Evolutionary conservation across 2,888 invertebrate genomes (phyloP).

Genomic region (Ctena decussata): DNA sequence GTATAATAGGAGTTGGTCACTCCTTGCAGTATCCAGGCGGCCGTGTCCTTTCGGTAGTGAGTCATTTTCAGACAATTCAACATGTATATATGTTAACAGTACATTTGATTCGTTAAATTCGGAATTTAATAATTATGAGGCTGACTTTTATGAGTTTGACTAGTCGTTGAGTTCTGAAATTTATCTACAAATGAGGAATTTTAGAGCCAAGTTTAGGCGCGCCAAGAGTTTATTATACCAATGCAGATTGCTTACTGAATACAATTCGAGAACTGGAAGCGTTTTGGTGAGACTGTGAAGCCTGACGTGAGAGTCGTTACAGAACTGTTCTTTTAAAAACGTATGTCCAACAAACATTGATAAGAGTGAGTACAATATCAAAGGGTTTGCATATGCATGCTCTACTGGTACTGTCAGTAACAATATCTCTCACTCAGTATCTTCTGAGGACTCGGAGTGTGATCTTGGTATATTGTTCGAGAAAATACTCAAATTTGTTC

Average conservation of each 20-base stretch:
- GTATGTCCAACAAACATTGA: no score
- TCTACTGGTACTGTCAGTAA: no score
- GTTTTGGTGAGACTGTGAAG: background rate
- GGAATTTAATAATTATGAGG: background rate
- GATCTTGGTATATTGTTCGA: no score
- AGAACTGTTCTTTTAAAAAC: no score
- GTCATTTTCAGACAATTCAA: no score
- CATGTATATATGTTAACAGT: background rate
- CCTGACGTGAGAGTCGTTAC: background rate
- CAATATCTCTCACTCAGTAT: no score
- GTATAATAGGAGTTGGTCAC: background rate
- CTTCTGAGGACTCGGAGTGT: no score
- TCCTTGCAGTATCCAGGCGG: background rate
- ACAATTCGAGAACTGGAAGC: slow-evolving; percentile 4
- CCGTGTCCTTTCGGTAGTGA: background rate
- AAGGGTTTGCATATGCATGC: no score
- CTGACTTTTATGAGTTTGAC: background rate
- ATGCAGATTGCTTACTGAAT: slow-evolving; percentile 21
- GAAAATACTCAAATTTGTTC: no score
- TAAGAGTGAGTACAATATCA: no score
- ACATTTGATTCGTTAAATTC: background rate
- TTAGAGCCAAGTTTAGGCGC: background rate
- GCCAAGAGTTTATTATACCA: slow-evolving; percentile 7
- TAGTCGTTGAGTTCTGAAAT: background rate
- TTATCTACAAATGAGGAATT: background rate